A percentile compares a stretch with the other conserved stretches of the same genome.
Conservation (phyloP, 2,888 invertebrate genomes). For the Volucella inanis region DNA sequence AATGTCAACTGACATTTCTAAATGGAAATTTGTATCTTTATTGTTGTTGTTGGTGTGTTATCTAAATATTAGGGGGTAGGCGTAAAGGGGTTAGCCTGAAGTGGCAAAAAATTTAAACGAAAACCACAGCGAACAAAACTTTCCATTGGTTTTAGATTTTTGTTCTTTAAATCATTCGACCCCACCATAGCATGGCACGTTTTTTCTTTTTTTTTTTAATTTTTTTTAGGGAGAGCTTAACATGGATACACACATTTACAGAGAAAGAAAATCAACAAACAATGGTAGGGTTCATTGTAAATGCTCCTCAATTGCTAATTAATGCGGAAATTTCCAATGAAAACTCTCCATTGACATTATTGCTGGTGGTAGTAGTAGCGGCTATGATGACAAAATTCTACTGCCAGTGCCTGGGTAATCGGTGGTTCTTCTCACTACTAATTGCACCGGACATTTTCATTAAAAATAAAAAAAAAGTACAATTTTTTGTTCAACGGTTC, state of each 20-base stretch:
- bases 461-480: constrained; percentile 30
- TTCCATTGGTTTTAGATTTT: constrained; percentile 34
- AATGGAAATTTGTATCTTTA: constrained; percentile 47
- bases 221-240: not conserved
- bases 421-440: constrained; percentile 41
- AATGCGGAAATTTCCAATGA: constrained; percentile 74
- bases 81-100: not conserved
- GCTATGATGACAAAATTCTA: no score
- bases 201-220: constrained; percentile 17
- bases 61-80: not conserved
- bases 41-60: constrained; percentile 1
- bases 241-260: constrained; percentile 1
- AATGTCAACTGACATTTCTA: constrained; percentile 59
- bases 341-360: constrained; percentile 36
- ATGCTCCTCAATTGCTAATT: constrained; percentile 67
- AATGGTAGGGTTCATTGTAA: constrained; percentile 56
- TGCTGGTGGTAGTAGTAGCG: no score
- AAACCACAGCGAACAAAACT: constrained; percentile 8
- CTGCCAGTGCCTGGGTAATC: not conserved
- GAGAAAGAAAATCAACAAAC: not conserved
- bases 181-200: constrained; percentile 54
- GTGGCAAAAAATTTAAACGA: constrained; percentile 21
- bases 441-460: constrained; percentile 73
- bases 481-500: not conserved
- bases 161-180: constrained; percentile 1